Evolutionary conservation across 2,797 vertebrate genomes (phyloP).

Genomic region (Rhinatrema bivittatum): DNA sequence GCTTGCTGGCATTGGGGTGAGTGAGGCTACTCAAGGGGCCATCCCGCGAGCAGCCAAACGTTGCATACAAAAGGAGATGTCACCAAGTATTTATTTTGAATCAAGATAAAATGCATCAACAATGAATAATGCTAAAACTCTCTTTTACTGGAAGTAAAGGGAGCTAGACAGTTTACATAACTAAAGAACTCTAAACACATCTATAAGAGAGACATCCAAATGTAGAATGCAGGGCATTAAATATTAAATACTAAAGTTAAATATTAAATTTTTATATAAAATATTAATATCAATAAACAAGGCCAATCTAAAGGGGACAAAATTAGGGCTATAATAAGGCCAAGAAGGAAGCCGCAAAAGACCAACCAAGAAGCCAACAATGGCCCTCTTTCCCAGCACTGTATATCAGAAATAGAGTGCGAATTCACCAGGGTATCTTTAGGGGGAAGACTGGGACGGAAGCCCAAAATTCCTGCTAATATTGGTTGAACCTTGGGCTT

Average conservation of each 20-base stretch:
- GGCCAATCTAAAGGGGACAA: conserved; percentile 29
- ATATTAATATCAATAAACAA: conserved; percentile 39
- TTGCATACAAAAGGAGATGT: no score
- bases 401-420: conserved; percentile 12
- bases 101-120: neutral
- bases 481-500: conserved; percentile 7
- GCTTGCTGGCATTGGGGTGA: no score
- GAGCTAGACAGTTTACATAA: conserved; percentile 29
- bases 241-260: conserved; percentile 51
- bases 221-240: conserved; percentile 50
- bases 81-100: no score
- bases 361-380: conserved; percentile 16
- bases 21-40: no score
- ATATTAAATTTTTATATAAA: conserved; percentile 38
- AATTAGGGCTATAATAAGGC: conserved; percentile 30
- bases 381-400: conserved; percentile 30
- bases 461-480: conserved; percentile 2
- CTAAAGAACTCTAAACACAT: conserved; percentile 27
- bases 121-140: neutral
- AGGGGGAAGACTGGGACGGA: no score
- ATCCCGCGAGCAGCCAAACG: no score
- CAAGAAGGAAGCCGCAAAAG: conserved; percentile 22
- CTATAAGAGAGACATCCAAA: conserved; percentile 42
- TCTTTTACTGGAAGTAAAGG: conserved; percentile 38
- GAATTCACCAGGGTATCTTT: no score